phyloP scores from a whole-genome alignment of 2,888 invertebrate species.

The Euproctis similis region DNA sequence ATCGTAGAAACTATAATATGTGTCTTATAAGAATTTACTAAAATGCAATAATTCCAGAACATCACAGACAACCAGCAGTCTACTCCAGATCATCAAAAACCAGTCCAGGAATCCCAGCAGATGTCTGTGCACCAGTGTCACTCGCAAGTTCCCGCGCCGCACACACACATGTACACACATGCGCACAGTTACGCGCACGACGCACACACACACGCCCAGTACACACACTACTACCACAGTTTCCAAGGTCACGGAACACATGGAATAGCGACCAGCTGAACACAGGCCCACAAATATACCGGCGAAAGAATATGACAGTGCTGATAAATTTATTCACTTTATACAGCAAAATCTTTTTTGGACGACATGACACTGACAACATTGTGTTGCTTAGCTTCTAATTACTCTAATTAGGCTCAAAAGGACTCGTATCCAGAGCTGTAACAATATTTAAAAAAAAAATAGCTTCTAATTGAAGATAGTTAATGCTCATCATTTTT shows the following conservation, averaged over 20 bases:
- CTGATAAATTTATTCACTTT: too few relatives aligned
- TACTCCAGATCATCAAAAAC: constrained; percentile 25
- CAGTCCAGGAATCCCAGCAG: constrained; percentile 28
- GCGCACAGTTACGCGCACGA: constrained; percentile 10
- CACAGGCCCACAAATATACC: constrained; percentile 7
- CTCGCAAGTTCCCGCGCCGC: constrained; percentile 30
- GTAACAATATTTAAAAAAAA: too few relatives aligned
- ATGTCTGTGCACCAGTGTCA: constrained; percentile 38
- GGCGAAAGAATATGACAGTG: too few relatives aligned
- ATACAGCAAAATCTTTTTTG: too few relatives aligned
- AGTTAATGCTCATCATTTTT: too few relatives aligned
- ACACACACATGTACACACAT: constrained; percentile 2
- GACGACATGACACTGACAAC: too few relatives aligned
- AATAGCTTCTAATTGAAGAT: too few relatives aligned
- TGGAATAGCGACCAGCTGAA: constrained; percentile 50
- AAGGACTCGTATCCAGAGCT: too few relatives aligned
- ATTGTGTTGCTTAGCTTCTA: too few relatives aligned
- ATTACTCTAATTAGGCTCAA: too few relatives aligned
- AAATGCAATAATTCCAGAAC: constrained; percentile 6
- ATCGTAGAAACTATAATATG: too few relatives aligned
- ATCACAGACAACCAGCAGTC: constrained; percentile 16
- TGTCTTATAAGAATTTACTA: too few relatives aligned
- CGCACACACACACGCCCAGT: constrained; percentile 10
- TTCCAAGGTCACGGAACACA: constrained; percentile 40
- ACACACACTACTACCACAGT: constrained; percentile 26